These are phyloP conservation scores for Delphinapterus leucas DNA, from an alignment of 2,113 vertebrate species.

Conservation along the genomic window DNA sequence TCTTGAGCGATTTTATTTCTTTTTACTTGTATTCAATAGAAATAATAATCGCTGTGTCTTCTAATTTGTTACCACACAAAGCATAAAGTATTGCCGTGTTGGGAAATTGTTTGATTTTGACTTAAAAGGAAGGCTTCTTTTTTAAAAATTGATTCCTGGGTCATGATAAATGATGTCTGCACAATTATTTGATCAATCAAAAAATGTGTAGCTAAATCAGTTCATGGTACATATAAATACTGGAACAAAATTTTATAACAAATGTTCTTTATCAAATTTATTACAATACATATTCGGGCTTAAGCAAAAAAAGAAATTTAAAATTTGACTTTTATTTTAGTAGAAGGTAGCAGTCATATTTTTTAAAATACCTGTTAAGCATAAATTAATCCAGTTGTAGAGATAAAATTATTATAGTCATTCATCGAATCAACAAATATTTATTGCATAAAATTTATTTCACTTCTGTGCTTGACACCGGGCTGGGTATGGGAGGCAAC, in stretches of 20 bases:
- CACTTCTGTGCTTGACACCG: neutral
- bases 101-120: neutral
- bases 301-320: neutral
- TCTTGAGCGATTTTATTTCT: neutral
- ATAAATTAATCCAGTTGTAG: neutral
- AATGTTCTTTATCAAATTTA: too few relatives aligned
- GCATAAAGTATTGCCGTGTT: neutral
- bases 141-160: neutral
- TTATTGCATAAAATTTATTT: neutral
- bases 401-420: neutral
- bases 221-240: neutral
- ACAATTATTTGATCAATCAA: neutral
- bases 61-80: neutral
- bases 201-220: neutral
- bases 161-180: neutral
- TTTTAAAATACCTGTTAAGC: neutral
- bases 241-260: neutral
- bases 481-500: accelerated
- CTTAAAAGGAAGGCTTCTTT: neutral
- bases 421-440: neutral
- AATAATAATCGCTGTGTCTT: neutral
- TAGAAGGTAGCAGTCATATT: neutral
- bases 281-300: neutral
- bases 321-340: neutral
- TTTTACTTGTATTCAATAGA: neutral